Percentiles rank a stretch among this genome's conserved stretches.
phyloP scores from a whole-genome alignment of 1,140 invertebrate genomes.

The Cydia amplana region DNA sequence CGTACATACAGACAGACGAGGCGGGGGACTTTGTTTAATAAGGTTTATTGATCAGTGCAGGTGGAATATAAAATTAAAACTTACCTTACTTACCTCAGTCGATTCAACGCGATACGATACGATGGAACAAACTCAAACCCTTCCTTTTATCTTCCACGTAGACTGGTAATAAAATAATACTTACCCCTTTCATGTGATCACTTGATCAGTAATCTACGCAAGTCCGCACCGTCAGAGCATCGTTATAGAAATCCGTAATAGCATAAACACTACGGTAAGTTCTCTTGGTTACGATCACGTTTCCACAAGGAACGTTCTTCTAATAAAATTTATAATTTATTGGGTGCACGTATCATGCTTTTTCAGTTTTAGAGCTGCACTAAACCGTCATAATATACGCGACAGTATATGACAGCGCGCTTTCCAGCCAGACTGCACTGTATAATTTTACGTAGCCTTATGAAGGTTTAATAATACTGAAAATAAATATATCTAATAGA shows the following conservation, averaged over 20 bases:
- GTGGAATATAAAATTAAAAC: too few relatives aligned
- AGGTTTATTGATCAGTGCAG: too few relatives aligned
- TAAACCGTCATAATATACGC: constrained; percentile 4
- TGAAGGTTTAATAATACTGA: background rate
- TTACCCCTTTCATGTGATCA: background rate
- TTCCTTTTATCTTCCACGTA: background rate
- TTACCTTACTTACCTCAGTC: too few relatives aligned
- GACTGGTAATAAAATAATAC: background rate
- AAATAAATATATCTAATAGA: background rate
- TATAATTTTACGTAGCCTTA: background rate
- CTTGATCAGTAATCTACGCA: background rate
- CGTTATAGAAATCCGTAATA: background rate
- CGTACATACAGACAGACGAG: too few relatives aligned
- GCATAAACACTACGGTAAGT: background rate
- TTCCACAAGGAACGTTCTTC: background rate
- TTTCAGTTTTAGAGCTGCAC: background rate
- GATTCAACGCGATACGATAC: too few relatives aligned
- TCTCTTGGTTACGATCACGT: background rate
- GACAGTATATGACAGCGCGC: background rate
- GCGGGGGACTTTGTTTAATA: too few relatives aligned
- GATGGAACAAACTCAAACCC: too few relatives aligned
- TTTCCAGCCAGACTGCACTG: background rate
- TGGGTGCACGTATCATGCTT: background rate
- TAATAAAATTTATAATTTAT: constrained; percentile 10
- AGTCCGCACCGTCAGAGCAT: background rate